Percentiles rank a stretch among this genome's conserved stretches.
Conservation (phyloP, 2,113 vertebrate genomes). For the Chionomys nivalis region DNA sequence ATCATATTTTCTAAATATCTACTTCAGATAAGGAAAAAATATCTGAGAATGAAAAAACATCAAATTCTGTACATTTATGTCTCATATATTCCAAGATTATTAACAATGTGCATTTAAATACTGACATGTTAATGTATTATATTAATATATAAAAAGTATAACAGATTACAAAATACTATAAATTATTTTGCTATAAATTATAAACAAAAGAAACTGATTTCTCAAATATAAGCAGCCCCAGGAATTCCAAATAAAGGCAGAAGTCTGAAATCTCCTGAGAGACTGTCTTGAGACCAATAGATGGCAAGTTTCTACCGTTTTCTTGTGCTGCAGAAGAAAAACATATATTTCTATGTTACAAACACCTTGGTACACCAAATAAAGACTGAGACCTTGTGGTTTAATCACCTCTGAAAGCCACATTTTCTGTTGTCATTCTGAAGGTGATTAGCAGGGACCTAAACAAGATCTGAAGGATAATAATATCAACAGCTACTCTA, state of each 20-base stretch:
- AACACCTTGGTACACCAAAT: background rate
- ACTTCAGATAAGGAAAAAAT: background rate
- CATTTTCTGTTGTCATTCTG: accelerated
- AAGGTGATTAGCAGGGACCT: background rate
- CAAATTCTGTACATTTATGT: background rate
- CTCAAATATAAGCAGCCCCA: background rate
- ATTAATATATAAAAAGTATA: background rate
- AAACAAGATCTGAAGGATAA: background rate
- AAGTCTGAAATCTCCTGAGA: background rate
- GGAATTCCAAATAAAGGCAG: background rate
- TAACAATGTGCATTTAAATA: background rate
- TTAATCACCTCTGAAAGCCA: background rate
- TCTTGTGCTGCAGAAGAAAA: background rate
- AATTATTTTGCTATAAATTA: background rate
- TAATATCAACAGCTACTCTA: background rate
- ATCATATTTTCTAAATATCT: background rate
- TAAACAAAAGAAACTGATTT: background rate
- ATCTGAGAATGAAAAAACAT: background rate
- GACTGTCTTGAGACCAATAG: background rate
- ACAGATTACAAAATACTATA: background rate
- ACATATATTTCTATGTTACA: background rate
- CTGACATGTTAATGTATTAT: background rate
- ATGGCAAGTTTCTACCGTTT: background rate
- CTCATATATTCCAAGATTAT: background rate
- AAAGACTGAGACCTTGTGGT: no score